Evolutionary conservation across 2,888 invertebrate genomes (phyloP).

Genomic region (Tricholauxania praeusta): DNA sequence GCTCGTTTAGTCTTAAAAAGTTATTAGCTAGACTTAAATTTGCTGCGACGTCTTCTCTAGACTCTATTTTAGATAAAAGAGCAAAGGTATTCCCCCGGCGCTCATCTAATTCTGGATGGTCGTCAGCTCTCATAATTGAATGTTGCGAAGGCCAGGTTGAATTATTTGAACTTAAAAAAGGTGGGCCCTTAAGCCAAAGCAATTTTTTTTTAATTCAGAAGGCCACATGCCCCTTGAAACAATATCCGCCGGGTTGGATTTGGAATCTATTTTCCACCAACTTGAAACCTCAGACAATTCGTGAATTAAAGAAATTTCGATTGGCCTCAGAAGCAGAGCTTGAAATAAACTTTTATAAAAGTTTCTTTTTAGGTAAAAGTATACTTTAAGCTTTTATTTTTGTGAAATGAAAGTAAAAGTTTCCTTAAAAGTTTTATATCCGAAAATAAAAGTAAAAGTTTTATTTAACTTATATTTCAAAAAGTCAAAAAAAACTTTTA

Average conservation of each 20-base stretch:
- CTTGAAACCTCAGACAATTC: conserved; percentile 9
- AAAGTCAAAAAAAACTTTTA: too few species aligned
- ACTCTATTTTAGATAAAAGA: neutral
- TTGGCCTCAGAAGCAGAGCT: conserved; percentile 40
- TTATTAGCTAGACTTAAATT: conserved; percentile 11
- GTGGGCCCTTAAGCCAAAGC: conserved; percentile 28
- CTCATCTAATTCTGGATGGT: neutral
- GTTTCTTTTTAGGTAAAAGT: too few species aligned
- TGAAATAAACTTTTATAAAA: too few species aligned
- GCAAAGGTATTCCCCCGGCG: neutral
- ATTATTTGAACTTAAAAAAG: conserved; percentile 30
- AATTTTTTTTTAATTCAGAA: conserved; percentile 5
- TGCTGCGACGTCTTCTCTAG: neutral
- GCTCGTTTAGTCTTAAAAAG: conserved; percentile 27
- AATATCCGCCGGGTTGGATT: conserved; percentile 38
- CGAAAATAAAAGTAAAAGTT: too few species aligned
- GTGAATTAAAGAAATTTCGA: conserved; percentile 37
- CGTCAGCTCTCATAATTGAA: neutral
- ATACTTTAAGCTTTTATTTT: too few species aligned
- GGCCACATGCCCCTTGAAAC: conserved; percentile 29
- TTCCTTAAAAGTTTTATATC: too few species aligned
- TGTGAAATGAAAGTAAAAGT: too few species aligned
- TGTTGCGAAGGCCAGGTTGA: neutral
- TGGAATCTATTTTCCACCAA: conserved; percentile 34
- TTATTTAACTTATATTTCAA: too few species aligned